Evolutionary conservation across 2,113 vertebrate genomes (phyloP).

Genomic region (Myocastor coypus): DNA sequence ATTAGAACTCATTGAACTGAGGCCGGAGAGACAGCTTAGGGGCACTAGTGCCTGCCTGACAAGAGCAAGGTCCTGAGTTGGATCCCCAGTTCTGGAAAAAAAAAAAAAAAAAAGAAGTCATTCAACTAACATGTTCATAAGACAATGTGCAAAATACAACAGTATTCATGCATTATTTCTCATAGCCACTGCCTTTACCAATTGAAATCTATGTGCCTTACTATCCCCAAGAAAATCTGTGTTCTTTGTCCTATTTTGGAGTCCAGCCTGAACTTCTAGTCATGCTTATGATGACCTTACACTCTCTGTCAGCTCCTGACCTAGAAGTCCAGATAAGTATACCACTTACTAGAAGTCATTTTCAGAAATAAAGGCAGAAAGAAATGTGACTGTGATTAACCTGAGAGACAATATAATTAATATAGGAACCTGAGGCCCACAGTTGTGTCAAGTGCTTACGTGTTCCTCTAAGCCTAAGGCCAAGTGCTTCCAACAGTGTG

Average conservation of each 20-base stretch:
- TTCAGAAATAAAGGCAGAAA: slow-evolving; percentile 46
- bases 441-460: not conserved
- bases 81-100: too few relatives aligned
- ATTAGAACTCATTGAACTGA: not conserved
- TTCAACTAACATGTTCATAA: not conserved
- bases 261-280: slow-evolving; percentile 11
- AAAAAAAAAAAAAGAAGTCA: not conserved
- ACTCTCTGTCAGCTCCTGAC: slow-evolving; percentile 6
- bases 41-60: too few relatives aligned
- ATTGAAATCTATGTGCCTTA: not conserved
- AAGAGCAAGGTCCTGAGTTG: too few relatives aligned
- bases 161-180: not conserved
- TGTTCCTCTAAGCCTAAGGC: slow-evolving; percentile 20
- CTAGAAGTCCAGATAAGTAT: not conserved
- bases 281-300: not conserved
- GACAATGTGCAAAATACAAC: not conserved
- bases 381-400: slow-evolving; percentile 20
- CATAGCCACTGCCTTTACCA: not conserved
- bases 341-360: not conserved
- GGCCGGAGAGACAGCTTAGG: too few relatives aligned
- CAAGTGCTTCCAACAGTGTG: not conserved
- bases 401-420: slow-evolving; percentile 25
- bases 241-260: not conserved
- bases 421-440: not conserved
- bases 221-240: not conserved